A percentile compares a stretch with the other conserved stretches of the same genome.
Conservation (phyloP, 37 sponge, comb jelly and placozoan species). For the Aplysina aerophoba region DNA sequence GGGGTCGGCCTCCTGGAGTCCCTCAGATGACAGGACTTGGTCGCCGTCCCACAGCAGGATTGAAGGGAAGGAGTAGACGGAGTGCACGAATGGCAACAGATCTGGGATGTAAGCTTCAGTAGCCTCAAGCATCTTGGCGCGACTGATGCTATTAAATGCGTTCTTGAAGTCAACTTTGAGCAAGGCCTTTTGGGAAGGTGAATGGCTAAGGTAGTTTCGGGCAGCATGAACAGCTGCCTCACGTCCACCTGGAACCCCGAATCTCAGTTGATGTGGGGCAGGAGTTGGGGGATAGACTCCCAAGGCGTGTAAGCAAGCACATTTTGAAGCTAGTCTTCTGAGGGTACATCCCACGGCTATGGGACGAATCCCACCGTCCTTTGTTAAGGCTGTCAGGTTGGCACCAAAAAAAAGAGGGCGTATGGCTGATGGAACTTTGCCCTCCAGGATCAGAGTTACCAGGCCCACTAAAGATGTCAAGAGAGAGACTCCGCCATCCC, state of each 20-base stretch:
- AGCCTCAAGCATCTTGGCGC: background rate
- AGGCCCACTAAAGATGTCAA: constrained; percentile 7
- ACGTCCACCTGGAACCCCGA: background rate
- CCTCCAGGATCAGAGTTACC: background rate
- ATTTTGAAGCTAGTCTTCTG: constrained; percentile 3
- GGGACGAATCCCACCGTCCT: constrained; percentile 1
- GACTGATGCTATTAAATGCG: background rate
- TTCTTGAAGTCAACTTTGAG: constrained; percentile 3
- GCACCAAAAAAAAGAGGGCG: background rate
- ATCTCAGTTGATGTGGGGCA: no score
- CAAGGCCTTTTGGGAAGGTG: background rate
- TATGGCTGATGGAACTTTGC: background rate
- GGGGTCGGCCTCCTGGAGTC: background rate
- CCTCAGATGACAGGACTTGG: constrained; percentile 4
- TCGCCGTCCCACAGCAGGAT: background rate
- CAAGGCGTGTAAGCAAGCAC: constrained; percentile 4
- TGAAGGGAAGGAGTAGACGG: constrained; percentile 1
- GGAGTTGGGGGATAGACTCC: background rate
- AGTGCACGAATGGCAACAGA: background rate
- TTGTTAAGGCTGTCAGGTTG: background rate
- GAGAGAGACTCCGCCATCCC: background rate
- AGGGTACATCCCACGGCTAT: background rate
- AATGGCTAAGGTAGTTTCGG: background rate
- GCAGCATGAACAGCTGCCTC: background rate
- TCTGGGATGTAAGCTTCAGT: background rate